phyloP scores from a whole-genome alignment of 2,888 invertebrate species.

The Tinea trinotella region DNA sequence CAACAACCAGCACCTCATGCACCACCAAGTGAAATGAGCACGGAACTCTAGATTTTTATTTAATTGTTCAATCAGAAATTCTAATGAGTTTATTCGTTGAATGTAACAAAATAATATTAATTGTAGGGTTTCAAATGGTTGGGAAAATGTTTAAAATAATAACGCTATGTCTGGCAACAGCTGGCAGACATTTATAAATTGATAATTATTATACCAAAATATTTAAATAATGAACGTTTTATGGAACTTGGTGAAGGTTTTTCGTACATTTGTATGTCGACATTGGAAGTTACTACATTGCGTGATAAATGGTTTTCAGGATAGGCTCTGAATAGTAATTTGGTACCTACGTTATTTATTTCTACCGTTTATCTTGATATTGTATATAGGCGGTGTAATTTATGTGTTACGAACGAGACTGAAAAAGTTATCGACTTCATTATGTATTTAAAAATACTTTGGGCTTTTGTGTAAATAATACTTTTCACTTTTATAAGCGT shows the following conservation, averaged over 20 bases:
- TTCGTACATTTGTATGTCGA: neutral
- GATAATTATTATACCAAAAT: neutral
- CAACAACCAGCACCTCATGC: conserved; percentile 23
- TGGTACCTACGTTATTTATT: neutral
- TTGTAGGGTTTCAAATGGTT: neutral
- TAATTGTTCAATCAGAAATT: neutral
- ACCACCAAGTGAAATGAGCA: conserved; percentile 76
- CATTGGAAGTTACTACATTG: neutral
- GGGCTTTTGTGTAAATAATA: neutral
- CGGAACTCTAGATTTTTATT: conserved; percentile 57
- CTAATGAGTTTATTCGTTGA: no score
- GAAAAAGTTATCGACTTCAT: neutral
- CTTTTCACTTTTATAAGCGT: neutral
- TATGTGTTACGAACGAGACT: neutral
- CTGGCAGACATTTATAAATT: neutral
- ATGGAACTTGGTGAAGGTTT: neutral
- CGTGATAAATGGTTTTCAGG: neutral
- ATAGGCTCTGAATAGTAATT: neutral
- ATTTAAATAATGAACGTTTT: neutral
- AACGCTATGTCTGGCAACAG: neutral
- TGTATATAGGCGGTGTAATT: neutral
- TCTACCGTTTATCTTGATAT: neutral
- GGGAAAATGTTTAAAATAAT: neutral
- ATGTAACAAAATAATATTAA: no score
- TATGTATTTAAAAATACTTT: neutral